phyloP scores from a whole-genome alignment of 1,140 invertebrate genomes.

The Condylostylus longicornis region DNA sequence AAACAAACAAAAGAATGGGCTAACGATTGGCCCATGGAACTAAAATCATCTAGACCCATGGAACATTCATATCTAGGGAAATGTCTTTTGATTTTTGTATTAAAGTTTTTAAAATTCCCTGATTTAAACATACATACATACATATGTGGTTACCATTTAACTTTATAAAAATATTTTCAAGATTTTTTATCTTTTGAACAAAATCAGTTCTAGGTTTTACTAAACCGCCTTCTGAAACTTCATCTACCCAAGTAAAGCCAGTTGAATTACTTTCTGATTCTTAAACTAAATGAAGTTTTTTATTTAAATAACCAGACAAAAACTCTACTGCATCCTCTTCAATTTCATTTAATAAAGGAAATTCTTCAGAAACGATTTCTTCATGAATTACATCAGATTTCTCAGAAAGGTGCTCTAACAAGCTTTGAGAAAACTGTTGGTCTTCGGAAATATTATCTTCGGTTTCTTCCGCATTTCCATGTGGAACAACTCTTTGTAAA shows the following conservation, averaged over 20 bases:
- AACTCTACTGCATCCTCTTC: constrained; percentile 3
- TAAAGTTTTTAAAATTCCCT: no score
- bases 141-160: constrained; percentile 1
- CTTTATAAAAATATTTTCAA: constrained; percentile 1
- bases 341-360: background rate
- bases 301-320: constrained; percentile 1
- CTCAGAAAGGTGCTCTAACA: background rate
- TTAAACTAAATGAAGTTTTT: constrained; percentile 5
- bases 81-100: no score
- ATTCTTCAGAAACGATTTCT: no score
- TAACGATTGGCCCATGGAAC: no score
- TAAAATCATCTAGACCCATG: no score
- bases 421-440: background rate
- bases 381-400: background rate
- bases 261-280: background rate
- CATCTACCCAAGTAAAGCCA: constrained; percentile 2
- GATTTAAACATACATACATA: no score
- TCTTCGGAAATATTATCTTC: background rate
- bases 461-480: no score
- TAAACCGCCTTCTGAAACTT: background rate
- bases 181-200: background rate
- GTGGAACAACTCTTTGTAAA: no score
- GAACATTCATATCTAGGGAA: no score
- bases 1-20: no score
- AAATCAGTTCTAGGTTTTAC: constrained; percentile 1